A percentile compares a stretch with the other conserved stretches of the same genome.
These are phyloP conservation scores for Chloropsis hardwickii DNA, from an alignment of 2,113 vertebrate genomes.

Conservation along the genomic window DNA sequence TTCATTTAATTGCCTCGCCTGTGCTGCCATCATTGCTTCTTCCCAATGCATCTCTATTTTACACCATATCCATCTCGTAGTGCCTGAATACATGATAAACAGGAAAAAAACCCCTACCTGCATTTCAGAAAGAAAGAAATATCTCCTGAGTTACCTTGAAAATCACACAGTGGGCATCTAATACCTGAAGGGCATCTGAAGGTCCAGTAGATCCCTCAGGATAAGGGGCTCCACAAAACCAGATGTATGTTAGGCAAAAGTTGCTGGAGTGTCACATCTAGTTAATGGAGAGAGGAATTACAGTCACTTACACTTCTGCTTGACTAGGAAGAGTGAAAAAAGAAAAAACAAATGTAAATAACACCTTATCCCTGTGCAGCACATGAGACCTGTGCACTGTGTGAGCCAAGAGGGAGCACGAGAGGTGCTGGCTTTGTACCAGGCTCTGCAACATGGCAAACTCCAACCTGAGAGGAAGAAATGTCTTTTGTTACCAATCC, in stretches of 20 bases:
- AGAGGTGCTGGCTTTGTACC: not conserved
- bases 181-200: not conserved
- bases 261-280: not conserved
- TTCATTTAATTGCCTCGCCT: not conserved
- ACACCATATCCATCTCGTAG: not conserved
- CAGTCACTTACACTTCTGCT: not conserved
- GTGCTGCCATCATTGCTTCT: not conserved
- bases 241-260: not conserved
- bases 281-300: not conserved
- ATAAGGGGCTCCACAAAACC: not conserved
- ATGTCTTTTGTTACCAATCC: not conserved
- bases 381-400: not conserved
- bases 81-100: not conserved
- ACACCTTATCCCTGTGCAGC: not conserved
- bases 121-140: not conserved
- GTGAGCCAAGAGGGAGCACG: not conserved
- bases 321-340: not conserved
- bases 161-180: not conserved
- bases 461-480: not conserved
- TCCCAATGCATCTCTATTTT: not conserved
- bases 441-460: not conserved
- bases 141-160: not conserved
- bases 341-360: not conserved
- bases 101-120: not conserved
- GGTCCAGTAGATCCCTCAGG: not conserved